Evolutionary conservation across 2,113 vertebrate species (phyloP), one percentile per base, ranked within the genome.

Genomic region (Pterocles burchelli): DNA sequence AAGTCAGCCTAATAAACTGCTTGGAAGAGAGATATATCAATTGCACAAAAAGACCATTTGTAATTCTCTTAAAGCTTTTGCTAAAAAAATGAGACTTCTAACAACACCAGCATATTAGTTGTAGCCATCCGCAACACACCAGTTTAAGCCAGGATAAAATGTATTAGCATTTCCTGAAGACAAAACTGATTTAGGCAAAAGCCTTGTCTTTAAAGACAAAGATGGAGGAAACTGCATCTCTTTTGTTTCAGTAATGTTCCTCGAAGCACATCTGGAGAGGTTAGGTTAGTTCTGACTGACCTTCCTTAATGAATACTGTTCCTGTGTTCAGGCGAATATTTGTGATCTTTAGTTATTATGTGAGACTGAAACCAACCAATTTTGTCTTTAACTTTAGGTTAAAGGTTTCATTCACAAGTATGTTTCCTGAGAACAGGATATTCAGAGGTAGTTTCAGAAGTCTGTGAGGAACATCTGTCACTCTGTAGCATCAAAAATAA

Each of bases 301-400:
- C 55, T 94, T 79, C 41, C 25, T 52, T 74, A 90, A 8, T 58
- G 55, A 93, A 58, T 76, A 86, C n/a, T 75, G n/a, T 61, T 95
- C 81, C 54, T 68, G 22, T 58, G 45, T 82, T 91, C 24, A 46
- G 70, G 49, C 26, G 22, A 61, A 3, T 68, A 29, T 91, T 89
- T 73, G 41, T 91, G 66, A 54, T 89, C 58, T 89, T 74, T 72
- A 75, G 18, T 61, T 95, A 29, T 51, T 80, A 6, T 36, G 21
- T 51, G 71, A 91, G 58, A 24, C 43, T 86, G 61, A 95, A 92
- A 81, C 38, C 48, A 55, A 68, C 21, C 19, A 26, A 49, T 91
- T 87, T 89, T 90, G 34, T 84, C 52, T 89, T 86, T 59, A 83
- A 78, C 74, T 88, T 73, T 71, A 77, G 61, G 76, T 87, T 89